Base-by-base conservation (phyloP, 2,797 vertebrate species). In the Oreortyx pictus region DNA sequence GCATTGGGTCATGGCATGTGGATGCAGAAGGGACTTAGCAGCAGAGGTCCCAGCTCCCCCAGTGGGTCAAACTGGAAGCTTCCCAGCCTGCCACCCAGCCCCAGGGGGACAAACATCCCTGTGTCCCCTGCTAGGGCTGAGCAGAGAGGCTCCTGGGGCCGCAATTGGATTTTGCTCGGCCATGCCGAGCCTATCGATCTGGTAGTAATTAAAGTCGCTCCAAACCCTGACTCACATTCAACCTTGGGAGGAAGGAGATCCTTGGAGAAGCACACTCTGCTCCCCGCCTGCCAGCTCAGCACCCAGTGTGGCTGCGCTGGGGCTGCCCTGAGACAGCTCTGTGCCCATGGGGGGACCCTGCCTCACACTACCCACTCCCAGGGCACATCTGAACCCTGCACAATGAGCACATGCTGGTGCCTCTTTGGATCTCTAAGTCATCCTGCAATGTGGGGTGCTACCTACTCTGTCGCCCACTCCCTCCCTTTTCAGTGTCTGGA, bases 191-290 rank as follows among this genome's bases (percentile, higher is more conserved):
- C 72, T 92, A 97, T 97, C 10, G 96, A 96, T 97, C 96, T 88
- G 74, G 80, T 46, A 81, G 89, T 95, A 96, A 97, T 97, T 97
- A 96, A 96, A 96, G 92, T 92, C 16, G 2, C 93, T 96, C 86
- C 96, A 96, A 96, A 97, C 89, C 89, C 94, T 96, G 96, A 95
- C 95, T 96, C 95, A 94, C 70, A 94, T 95, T 96, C 95, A 97
- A 94, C 93, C 92, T 90, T 95, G 92, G 29, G 39, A 93, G 56
- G 82, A 95, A 94, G 84, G 84, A 94, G 62, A 68, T 89, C 86
- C 35, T 37, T 65, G 77, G 67, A 94, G 83, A 95, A 89, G 88
- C 79, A 66, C 70, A 65, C 77, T 91, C 76, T 62, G 54, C 54
- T 90, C 64, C 52, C 67, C 4, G 1, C 3, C 15, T 0, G 2